A percentile compares a stretch with the other conserved stretches of the same genome.
Conservation (phyloP, 2,888 invertebrate genomes). For the Horisme vitalbata region DNA sequence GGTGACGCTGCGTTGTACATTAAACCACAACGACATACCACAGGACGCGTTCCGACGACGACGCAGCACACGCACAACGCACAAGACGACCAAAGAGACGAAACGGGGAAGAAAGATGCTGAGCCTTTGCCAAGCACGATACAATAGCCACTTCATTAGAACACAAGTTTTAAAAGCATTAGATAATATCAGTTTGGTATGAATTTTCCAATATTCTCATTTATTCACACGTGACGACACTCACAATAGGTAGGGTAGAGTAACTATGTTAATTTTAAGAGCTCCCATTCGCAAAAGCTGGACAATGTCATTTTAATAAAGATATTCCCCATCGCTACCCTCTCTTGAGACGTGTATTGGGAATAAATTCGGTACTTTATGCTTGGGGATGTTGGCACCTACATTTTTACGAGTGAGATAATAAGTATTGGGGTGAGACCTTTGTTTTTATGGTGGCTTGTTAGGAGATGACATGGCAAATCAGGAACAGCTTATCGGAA, state of each 20-base stretch:
- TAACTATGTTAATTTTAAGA: conserved; percentile 33
- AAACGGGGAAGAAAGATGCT: too few species aligned
- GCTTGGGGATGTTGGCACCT: conserved; percentile 54
- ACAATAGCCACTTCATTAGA: too few species aligned
- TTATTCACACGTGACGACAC: background rate
- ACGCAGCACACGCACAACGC: too few species aligned
- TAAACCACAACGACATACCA: too few species aligned
- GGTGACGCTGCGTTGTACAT: too few species aligned
- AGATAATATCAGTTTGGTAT: too few species aligned
- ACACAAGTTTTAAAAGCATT: too few species aligned
- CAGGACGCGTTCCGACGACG: too few species aligned
- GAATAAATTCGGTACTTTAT: conserved; percentile 66
- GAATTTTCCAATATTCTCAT: too few species aligned
- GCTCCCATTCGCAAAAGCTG: conserved; percentile 34
- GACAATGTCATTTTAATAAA: conserved; percentile 45
- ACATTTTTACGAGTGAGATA: conserved; percentile 54
- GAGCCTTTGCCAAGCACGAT: too few species aligned
- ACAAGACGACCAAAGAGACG: too few species aligned
- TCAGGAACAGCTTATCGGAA: conserved; percentile 30
- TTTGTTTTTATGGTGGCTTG: conserved; percentile 51
- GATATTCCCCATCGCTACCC: conserved; percentile 50
- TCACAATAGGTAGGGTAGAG: background rate
- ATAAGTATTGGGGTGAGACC: conserved; percentile 45
- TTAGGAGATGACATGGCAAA: conserved; percentile 44
- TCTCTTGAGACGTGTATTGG: conserved; percentile 46